phyloP scores from a whole-genome alignment of 2,888 invertebrate genomes.

The Hirtodrosophila cameraria region DNA sequence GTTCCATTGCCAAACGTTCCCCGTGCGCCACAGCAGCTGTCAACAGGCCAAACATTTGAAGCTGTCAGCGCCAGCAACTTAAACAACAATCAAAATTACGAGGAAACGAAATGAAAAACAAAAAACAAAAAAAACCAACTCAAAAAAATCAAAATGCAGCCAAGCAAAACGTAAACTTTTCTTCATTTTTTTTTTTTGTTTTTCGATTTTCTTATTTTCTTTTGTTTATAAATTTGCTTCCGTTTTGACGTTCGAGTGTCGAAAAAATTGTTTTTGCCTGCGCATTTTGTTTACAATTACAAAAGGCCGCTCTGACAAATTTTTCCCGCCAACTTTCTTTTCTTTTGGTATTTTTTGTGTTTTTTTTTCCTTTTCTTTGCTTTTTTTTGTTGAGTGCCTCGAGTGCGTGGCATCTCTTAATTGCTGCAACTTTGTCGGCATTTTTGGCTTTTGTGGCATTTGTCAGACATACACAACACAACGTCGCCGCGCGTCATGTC shows the following conservation, averaged over 20 bases:
- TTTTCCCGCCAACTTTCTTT: constrained; percentile 37
- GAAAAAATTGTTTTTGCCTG: constrained; percentile 28
- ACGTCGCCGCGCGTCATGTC: no score
- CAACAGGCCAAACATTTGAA: constrained; percentile 44
- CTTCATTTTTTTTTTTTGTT: constrained; percentile 26
- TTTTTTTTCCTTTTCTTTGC: no score
- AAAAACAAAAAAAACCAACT: constrained; percentile 1
- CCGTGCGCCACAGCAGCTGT: constrained; percentile 44
- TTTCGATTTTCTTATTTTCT: constrained; percentile 23
- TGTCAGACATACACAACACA: constrained; percentile 18
- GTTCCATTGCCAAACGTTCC: constrained; percentile 60
- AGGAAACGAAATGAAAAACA: constrained; percentile 10
- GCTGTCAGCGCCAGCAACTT: constrained; percentile 59
- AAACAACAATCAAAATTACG: constrained; percentile 32
- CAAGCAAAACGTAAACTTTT: constrained; percentile 45
- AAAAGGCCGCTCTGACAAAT: constrained; percentile 21
- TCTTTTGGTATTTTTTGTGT: constrained; percentile 1
- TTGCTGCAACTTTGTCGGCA: constrained; percentile 47
- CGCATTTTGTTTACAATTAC: constrained; percentile 41
- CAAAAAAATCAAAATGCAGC: constrained; percentile 25
- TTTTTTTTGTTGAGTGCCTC: no score
- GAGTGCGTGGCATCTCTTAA: constrained; percentile 51
- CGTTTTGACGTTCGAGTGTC: constrained; percentile 37
- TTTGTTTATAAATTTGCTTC: constrained; percentile 52
- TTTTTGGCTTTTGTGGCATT: constrained; percentile 32